Evolutionary conservation across 2,797 vertebrate species (phyloP), one percentile per base, ranked within the genome.

Genomic region (Ammospiza maritima): DNA sequence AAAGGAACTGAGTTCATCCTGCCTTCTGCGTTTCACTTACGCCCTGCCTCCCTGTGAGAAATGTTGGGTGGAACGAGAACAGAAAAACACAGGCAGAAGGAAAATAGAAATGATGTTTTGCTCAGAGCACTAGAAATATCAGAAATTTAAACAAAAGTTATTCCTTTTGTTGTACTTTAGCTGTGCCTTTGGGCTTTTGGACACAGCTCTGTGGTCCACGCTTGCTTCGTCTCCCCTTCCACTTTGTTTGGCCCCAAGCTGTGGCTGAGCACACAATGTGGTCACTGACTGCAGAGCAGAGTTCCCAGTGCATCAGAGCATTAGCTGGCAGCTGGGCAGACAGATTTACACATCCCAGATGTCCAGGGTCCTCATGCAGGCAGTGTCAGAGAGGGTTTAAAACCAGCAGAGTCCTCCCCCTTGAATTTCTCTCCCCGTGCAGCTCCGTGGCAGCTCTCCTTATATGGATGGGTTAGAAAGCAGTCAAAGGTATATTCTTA

Each of bases 331-430:
- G 82, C 48, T 58, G 75, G 86, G 29, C 90, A 89, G 87, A 58
- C 84, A 67, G 81, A 76, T 67, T 91, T 79, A 90, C 50, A 69
- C 54, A 70, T 50, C 90, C 78, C 87, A 91, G 77, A 57, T 34
- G 38, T 62, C 58, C 47, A 56, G 64, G 34, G 54, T 71, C 66
- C 77, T 73, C 11, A 1, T 36, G 48, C 66, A 71, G 71, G 50
- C 86, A 74, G 60, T 0, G 0, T 89, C 74, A 74, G 45, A 74
- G 34, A 53, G 42, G 14, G 22, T 72, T 85, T 82, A 44, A 90
- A 92, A 76, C 53, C 71, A 82, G 17, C 42, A 74, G 25, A 16
- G 2, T 47, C 13, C 29, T 73, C 29, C 26, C 13, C 47, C 30
- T 82, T 71, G 45, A 56, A 51, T 58, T 62, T 71, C 29, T 75